Conservation (phyloP, 2,888 invertebrate species). For the Caenorhabditis sp. region DNA sequence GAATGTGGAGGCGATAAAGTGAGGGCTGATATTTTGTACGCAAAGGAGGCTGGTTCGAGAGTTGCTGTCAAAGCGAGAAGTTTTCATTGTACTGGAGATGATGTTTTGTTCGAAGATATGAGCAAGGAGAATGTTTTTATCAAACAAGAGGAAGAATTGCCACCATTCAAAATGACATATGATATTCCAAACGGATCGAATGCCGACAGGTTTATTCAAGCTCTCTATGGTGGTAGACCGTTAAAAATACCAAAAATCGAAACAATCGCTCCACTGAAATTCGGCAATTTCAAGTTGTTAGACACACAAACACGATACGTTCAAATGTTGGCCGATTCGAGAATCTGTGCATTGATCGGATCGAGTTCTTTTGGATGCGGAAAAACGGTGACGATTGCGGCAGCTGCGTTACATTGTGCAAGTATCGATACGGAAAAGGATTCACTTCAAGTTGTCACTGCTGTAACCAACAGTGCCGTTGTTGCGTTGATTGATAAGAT, state of each 20-base stretch:
- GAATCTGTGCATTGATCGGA: not conserved
- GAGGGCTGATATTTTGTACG: not conserved
- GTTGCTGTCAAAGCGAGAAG: not conserved
- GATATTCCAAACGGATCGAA: not conserved
- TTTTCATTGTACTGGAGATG: not conserved
- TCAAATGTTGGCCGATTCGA: not conserved
- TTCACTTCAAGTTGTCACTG: not conserved
- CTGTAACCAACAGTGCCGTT: not conserved
- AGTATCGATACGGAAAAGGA: not conserved
- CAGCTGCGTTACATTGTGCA: not conserved
- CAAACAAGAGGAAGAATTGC: not conserved
- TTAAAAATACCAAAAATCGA: not conserved
- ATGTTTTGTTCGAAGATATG: not conserved
- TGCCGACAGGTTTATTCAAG: not conserved
- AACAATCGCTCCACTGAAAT: not conserved
- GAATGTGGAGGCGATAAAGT: not conserved
- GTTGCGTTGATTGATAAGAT: not conserved
- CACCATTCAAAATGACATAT: not conserved
- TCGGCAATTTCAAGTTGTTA: not conserved
- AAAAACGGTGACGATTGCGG: not conserved
- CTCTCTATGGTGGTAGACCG: not conserved
- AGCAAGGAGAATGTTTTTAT: not conserved
- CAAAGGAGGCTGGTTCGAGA: not conserved
- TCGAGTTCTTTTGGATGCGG: not conserved
- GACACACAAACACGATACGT: not conserved